Percentiles rank a stretch among this genome's conserved stretches.
Evolutionary conservation across 2,797 vertebrate species (phyloP).

Genomic region (Centropyge bicolor): DNA sequence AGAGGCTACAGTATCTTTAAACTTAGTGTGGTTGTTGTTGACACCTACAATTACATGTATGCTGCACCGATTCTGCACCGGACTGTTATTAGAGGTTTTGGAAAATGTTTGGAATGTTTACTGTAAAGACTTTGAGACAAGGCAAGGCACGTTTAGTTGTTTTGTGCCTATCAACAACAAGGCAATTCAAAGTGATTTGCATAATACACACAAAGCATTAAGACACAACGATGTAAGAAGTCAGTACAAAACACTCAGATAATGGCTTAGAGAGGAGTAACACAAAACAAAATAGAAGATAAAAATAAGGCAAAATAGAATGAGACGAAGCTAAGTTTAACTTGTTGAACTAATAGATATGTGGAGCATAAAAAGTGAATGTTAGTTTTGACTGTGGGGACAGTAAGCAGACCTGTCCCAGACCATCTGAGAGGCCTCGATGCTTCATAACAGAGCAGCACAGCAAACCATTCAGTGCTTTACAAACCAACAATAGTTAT

Average conservation of each 20-base stretch:
- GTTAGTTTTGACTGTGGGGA: constrained; percentile 6
- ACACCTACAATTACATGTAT: constrained; percentile 52
- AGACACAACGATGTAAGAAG: background rate
- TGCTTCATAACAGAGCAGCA: constrained; percentile 1
- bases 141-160: background rate
- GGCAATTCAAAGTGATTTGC: no score
- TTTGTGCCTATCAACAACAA: background rate
- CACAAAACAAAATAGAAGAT: no score
- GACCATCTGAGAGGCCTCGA: background rate
- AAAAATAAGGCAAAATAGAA: background rate
- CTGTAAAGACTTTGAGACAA: constrained; percentile 22
- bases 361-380: background rate
- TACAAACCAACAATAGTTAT: no score
- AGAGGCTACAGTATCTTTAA: background rate
- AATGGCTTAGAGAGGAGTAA: no score
- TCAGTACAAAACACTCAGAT: no score
- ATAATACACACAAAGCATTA: background rate
- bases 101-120: constrained; percentile 66
- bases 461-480: background rate
- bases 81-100: constrained; percentile 53
- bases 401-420: background rate
- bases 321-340: no score
- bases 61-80: background rate
- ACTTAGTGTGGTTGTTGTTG: background rate
- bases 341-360: no score